These are phyloP conservation scores for Conus canariensis DNA, from an alignment of 2,888 invertebrate species.

Conservation along the genomic window DNA sequence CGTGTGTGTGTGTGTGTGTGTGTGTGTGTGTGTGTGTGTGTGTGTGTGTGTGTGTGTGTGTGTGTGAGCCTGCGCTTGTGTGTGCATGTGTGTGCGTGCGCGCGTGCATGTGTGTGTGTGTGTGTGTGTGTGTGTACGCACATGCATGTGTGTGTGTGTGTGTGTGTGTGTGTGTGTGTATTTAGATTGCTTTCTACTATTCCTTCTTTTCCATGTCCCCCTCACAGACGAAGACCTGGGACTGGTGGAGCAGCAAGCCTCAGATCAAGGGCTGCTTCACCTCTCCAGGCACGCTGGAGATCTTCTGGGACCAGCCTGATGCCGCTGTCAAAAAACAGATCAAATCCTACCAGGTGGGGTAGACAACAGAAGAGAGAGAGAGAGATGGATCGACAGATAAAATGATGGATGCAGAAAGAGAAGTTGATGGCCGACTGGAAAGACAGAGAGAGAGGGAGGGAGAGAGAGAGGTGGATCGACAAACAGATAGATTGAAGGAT, in stretches of 20 bases:
- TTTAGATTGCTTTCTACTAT: background rate
- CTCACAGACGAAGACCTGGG: constrained; percentile 57
- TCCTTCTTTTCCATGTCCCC: background rate
- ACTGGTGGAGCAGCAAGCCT: constrained; percentile 75
- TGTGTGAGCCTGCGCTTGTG: too few species aligned
- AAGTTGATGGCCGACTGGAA: too few species aligned
- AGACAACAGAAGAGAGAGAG: background rate
- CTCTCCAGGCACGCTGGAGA: constrained; percentile 75
- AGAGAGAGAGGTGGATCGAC: background rate
- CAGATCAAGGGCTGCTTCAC: constrained; percentile 72
- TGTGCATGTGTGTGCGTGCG: too few species aligned
- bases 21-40: too few species aligned
- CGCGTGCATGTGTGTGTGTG: too few species aligned
- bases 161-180: background rate
- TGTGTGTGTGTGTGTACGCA: too few species aligned
- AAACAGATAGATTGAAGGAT: too few species aligned
- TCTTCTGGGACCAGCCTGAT: constrained; percentile 75
- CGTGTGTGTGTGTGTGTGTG: too few species aligned
- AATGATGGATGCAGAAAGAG: too few species aligned
- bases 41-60: too few species aligned
- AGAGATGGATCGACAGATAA: background rate
- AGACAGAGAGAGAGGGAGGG: background rate
- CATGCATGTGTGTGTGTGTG: too few species aligned
- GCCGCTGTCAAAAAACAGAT: constrained; percentile 47
- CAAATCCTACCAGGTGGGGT: constrained; percentile 47